Conservation (phyloP, 1,140 invertebrate genomes). For the Neocloeon triangulifer region DNA sequence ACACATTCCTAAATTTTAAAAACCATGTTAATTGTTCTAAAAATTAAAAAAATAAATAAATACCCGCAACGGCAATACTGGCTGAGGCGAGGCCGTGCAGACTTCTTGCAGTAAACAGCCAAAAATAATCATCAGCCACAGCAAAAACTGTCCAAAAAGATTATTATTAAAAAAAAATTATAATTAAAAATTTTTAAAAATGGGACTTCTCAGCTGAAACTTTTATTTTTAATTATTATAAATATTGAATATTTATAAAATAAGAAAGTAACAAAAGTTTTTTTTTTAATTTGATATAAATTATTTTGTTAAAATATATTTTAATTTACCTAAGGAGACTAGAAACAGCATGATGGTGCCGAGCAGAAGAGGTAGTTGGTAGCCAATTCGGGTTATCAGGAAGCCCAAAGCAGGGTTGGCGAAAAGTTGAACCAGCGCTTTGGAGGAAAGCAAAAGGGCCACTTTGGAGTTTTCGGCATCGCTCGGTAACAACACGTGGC, state of each 20-base stretch:
- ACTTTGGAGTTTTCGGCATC: slow-evolving; percentile 43
- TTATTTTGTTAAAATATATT: slow-evolving; percentile 4
- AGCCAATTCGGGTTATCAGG: slow-evolving; percentile 42
- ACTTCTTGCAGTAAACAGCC: slow-evolving; percentile 54
- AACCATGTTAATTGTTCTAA: no score
- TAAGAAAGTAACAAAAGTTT: slow-evolving; percentile 2
- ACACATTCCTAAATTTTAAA: slow-evolving; percentile 21
- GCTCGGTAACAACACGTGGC: background rate
- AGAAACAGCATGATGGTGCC: slow-evolving; percentile 61
- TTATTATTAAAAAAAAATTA: no score
- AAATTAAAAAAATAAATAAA: slow-evolving; percentile 27
- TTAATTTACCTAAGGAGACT: slow-evolving; percentile 50
- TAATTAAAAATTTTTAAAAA: no score
- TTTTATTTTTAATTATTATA: background rate
- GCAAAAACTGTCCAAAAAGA: slow-evolving; percentile 67
- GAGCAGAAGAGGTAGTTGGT: slow-evolving; percentile 55
- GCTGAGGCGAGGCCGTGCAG: slow-evolving; percentile 72
- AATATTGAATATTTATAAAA: background rate
- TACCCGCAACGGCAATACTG: slow-evolving; percentile 51
- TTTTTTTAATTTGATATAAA: slow-evolving; percentile 5
- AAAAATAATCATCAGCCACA: slow-evolving; percentile 47
- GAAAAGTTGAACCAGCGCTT: slow-evolving; percentile 65
- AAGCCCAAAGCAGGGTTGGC: slow-evolving; percentile 62
- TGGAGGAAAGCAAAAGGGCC: slow-evolving; percentile 61
- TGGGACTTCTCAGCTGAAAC: no score